These are phyloP conservation scores for Standfussiana lucernea DNA, from an alignment of 2,888 invertebrate species.

Conservation along the genomic window DNA sequence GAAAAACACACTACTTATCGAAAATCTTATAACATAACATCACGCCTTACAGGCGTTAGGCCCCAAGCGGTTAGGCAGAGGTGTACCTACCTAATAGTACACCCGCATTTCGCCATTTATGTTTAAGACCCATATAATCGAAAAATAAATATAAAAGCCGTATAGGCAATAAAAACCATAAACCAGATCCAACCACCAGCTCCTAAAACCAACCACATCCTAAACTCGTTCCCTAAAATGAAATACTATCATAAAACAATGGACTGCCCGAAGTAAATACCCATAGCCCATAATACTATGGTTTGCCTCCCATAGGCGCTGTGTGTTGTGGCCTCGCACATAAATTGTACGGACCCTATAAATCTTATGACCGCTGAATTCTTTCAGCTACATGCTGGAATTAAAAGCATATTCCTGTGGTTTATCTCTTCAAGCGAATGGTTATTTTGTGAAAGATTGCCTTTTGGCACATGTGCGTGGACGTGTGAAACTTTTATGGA, in stretches of 20 bases:
- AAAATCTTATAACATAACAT: too few relatives aligned
- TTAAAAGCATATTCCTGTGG: constrained; percentile 77
- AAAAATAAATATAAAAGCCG: background rate
- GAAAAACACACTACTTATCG: background rate
- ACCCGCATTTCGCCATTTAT: too few relatives aligned
- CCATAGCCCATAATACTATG: constrained; percentile 64
- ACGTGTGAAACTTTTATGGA: constrained; percentile 47
- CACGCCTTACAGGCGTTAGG: too few relatives aligned
- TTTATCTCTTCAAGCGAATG: constrained; percentile 58
- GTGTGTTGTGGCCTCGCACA: constrained; percentile 61
- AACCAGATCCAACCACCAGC: constrained; percentile 7
- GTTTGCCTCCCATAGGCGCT: constrained; percentile 53
- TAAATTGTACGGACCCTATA: constrained; percentile 77
- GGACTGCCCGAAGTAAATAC: constrained; percentile 52
- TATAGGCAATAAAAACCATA: background rate
- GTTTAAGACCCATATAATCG: too few relatives aligned
- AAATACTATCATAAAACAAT: constrained; percentile 66
- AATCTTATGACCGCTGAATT: constrained; percentile 78
- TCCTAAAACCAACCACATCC: constrained; percentile 40
- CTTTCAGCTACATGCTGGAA: constrained; percentile 77
- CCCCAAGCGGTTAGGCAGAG: too few relatives aligned
- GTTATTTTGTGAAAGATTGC: constrained; percentile 52
- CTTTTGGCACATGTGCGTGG: constrained; percentile 24
- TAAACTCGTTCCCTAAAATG: constrained; percentile 45
- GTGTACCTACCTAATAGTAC: too few relatives aligned